These are phyloP conservation scores for Hypomecis atomaria DNA, from an alignment of 2,888 invertebrate genomes.

Conservation along the genomic window DNA sequence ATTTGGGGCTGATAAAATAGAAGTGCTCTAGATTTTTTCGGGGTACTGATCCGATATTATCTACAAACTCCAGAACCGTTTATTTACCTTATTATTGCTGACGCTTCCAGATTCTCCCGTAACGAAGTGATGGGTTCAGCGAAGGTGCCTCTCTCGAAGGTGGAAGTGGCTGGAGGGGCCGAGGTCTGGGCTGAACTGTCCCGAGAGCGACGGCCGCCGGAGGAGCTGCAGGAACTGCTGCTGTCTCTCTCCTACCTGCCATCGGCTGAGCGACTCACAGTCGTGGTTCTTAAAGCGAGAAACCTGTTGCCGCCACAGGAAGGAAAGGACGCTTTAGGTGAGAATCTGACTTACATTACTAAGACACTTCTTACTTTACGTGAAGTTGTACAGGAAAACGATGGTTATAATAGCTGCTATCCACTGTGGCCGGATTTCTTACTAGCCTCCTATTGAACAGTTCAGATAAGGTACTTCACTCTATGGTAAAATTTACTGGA, in stretches of 20 bases:
- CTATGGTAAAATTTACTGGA: too few relatives aligned
- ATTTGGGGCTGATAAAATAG: too few relatives aligned
- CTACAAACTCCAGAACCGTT: too few relatives aligned
- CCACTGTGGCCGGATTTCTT: too few relatives aligned
- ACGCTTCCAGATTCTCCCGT: slow-evolving; percentile 88
- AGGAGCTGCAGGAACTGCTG: slow-evolving; percentile 92
- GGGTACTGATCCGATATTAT: too few relatives aligned
- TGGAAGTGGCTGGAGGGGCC: slow-evolving; percentile 90
- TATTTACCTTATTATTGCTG: background rate
- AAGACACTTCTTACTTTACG: too few relatives aligned
- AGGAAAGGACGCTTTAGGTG: slow-evolving; percentile 87
- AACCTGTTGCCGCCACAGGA: slow-evolving; percentile 91
- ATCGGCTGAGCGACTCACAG: slow-evolving; percentile 93
- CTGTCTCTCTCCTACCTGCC: slow-evolving; percentile 94
- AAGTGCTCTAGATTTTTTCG: too few relatives aligned
- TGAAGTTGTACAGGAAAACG: too few relatives aligned
- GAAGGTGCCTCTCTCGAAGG: slow-evolving; percentile 89
- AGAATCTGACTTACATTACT: background rate
- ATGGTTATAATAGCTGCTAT: too few relatives aligned
- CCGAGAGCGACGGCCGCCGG: slow-evolving; percentile 91
- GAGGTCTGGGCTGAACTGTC: slow-evolving; percentile 96
- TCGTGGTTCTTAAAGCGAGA: slow-evolving; percentile 92
- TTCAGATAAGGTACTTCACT: too few relatives aligned
- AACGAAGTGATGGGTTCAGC: slow-evolving; percentile 95
- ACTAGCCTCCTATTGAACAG: too few relatives aligned